Conservation (phyloP, 2,797 vertebrate species). For the Lutjanus campechanus region DNA sequence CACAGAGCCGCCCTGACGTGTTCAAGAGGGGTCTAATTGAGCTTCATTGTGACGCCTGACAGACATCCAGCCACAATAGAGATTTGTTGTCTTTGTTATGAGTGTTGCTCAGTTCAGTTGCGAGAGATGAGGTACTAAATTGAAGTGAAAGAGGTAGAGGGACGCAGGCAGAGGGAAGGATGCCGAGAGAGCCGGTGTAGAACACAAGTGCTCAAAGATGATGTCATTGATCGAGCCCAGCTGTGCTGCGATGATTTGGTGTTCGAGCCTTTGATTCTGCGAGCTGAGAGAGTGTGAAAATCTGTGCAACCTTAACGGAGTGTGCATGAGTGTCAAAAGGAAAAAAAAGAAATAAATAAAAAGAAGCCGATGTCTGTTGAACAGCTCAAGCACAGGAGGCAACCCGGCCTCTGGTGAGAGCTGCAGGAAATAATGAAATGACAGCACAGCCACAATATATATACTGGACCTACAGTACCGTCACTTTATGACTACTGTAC, state of each 20-base stretch:
- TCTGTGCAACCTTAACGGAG: constrained; percentile 44
- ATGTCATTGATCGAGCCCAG: constrained; percentile 57
- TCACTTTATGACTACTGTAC: not conserved
- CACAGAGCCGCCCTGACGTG: not conserved
- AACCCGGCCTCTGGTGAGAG: constrained; percentile 12
- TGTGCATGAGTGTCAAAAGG: constrained; percentile 32
- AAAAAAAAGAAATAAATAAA: not conserved
- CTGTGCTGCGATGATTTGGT: constrained; percentile 62
- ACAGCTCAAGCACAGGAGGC: constrained; percentile 3
- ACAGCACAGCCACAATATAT: not conserved
- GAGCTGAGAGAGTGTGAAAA: constrained; percentile 64
- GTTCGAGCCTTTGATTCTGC: constrained; percentile 51
- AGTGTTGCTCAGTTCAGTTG: constrained; percentile 42
- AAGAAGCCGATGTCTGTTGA: constrained; percentile 10
- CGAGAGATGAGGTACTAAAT: constrained; percentile 38
- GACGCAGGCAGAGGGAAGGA: not conserved
- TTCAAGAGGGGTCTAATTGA: constrained; percentile 22
- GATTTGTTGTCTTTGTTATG: constrained; percentile 67
- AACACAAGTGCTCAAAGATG: constrained; percentile 30
- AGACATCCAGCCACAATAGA: constrained; percentile 56
- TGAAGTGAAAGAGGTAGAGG: constrained; percentile 20
- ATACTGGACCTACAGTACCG: not conserved
- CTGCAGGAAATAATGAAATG: not conserved
- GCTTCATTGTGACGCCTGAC: constrained; percentile 34
- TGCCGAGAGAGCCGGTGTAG: constrained; percentile 9